These are phyloP conservation scores for Hirudo medicinalis DNA, from an alignment of 1,140 invertebrate species.

Conservation along the genomic window DNA sequence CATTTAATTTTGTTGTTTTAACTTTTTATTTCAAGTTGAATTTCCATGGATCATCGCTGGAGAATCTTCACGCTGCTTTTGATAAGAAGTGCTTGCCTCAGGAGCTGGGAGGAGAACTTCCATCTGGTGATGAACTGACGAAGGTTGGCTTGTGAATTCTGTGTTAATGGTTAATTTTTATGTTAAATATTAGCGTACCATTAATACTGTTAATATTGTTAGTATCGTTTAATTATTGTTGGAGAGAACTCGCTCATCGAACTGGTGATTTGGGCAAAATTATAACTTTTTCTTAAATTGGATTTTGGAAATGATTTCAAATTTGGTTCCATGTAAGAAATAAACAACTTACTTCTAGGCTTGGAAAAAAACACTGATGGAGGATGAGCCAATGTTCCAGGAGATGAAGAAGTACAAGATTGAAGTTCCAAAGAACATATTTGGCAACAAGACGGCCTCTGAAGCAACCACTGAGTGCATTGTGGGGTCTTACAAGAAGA, in stretches of 20 bases:
- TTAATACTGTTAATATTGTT: too few relatives aligned
- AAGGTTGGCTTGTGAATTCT: too few relatives aligned
- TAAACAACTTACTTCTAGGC: not conserved
- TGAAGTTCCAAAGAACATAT: not conserved
- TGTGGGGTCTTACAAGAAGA: not conserved
- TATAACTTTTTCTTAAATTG: too few relatives aligned
- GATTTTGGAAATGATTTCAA: too few relatives aligned
- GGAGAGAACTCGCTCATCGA: too few relatives aligned
- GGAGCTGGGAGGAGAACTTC: slow-evolving; percentile 1
- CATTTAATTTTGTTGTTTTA: not conserved
- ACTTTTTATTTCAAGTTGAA: slow-evolving; percentile 7
- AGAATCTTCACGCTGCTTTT: slow-evolving; percentile 2
- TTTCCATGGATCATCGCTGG: slow-evolving; percentile 7
- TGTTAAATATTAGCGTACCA: too few relatives aligned
- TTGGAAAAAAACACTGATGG: slow-evolving; percentile 7
- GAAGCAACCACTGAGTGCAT: not conserved
- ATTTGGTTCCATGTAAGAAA: not conserved
- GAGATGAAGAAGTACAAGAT: slow-evolving; percentile 7
- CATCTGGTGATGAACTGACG: not conserved
- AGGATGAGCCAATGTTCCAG: not conserved
- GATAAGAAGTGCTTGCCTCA: slow-evolving; percentile 10
- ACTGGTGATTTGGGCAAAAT: too few relatives aligned
- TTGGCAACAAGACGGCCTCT: slow-evolving; percentile 4
- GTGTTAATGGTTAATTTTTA: too few relatives aligned
- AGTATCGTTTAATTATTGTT: too few relatives aligned